phyloP scores from a whole-genome alignment of 2,113 vertebrate species.

The Hymenochirus boettgeri region DNA sequence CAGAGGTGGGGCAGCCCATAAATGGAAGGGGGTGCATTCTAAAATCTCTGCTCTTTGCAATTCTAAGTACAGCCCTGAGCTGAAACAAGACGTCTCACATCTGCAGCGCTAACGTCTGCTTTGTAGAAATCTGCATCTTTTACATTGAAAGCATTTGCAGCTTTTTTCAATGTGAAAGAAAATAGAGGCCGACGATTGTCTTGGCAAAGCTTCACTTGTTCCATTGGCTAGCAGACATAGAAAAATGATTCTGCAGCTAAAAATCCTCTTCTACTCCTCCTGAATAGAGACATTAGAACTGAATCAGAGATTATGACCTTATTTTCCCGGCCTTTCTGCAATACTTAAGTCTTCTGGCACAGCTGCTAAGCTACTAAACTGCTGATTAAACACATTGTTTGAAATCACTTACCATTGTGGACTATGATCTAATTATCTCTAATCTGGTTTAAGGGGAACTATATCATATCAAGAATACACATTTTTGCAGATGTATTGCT shows the following conservation, averaged over 20 bases:
- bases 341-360: background rate
- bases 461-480: no score
- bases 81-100: conserved; percentile 1
- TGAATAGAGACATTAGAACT: conserved; percentile 16
- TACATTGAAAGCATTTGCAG: background rate
- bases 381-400: background rate
- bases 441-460: no score
- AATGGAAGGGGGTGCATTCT: no score
- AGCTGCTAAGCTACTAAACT: background rate
- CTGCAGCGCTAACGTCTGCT: background rate
- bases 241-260: background rate
- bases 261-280: conserved; percentile 10
- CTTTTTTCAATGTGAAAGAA: background rate
- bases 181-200: background rate
- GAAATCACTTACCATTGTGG: no score
- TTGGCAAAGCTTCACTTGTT: conserved; percentile 15
- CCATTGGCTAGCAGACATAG: conserved; percentile 13
- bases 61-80: background rate
- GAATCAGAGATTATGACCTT: conserved; percentile 4
- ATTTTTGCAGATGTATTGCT: no score
- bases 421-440: no score
- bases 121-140: background rate
- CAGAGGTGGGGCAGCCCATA: no score
- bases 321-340: conserved; percentile 14
- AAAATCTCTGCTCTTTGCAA: no score